Evolutionary conservation across 2,888 invertebrate genomes (phyloP).

Genomic region (Monopis laevigella): DNA sequence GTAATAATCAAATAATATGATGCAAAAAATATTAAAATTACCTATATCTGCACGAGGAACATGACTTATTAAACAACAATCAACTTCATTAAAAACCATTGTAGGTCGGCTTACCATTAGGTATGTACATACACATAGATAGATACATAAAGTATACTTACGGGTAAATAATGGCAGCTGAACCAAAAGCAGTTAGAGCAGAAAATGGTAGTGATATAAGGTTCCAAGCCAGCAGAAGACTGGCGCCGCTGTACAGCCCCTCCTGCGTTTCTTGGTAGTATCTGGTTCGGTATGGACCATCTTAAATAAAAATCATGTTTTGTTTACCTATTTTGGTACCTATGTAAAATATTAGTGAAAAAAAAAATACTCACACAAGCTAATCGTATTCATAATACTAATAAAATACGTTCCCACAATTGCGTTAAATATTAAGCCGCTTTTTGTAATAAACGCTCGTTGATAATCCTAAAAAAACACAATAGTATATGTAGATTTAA

Average conservation of each 20-base stretch:
- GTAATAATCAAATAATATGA: too few species aligned
- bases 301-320: too few species aligned
- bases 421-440: slow-evolving; percentile 75
- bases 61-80: too few species aligned
- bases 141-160: slow-evolving; percentile 39
- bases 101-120: too few species aligned
- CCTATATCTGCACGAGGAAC: too few species aligned
- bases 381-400: slow-evolving; percentile 74
- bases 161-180: slow-evolving; percentile 79
- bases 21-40: too few species aligned
- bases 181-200: slow-evolving; percentile 75
- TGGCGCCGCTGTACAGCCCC: slow-evolving; percentile 87
- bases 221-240: slow-evolving; percentile 83
- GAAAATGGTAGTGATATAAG: slow-evolving; percentile 85
- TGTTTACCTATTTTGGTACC: too few species aligned
- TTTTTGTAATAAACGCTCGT: slow-evolving; percentile 74
- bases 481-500: background rate
- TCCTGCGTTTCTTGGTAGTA: slow-evolving; percentile 93
- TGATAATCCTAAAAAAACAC: slow-evolving; percentile 70
- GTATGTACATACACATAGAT: too few species aligned
- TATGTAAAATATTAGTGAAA: background rate
- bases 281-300: slow-evolving; percentile 85
- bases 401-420: slow-evolving; percentile 74
- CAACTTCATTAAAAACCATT: too few species aligned
- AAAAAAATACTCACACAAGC: slow-evolving; percentile 68